phyloP scores from a whole-genome alignment of 2,113 vertebrate genomes.

The Bostrychus sinensis region DNA sequence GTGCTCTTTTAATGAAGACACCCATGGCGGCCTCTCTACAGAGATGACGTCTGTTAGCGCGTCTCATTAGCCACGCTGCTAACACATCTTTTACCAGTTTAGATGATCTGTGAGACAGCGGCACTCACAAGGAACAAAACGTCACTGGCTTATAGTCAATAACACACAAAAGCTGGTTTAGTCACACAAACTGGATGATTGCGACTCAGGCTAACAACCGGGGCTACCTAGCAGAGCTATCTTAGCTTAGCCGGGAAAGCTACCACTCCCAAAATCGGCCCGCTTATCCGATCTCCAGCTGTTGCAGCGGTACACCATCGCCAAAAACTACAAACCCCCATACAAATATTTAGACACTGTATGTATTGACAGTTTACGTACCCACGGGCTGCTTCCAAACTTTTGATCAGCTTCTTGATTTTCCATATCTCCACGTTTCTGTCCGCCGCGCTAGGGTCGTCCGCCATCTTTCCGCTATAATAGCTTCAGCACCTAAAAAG shows the following conservation, averaged over 20 bases:
- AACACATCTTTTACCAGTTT: background rate
- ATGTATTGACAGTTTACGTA: conserved; percentile 64
- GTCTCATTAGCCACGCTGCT: conserved; percentile 33
- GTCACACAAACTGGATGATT: background rate
- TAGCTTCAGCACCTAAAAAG: conserved; percentile 79
- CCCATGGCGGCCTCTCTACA: conserved; percentile 63
- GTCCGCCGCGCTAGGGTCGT: conserved; percentile 96
- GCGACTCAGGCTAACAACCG: conserved; percentile 34
- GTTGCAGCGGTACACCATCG: conserved; percentile 37
- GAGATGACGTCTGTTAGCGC: conserved; percentile 70
- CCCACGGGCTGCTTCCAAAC: conserved; percentile 95
- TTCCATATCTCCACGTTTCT: conserved; percentile 99
- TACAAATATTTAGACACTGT: fast-evolving
- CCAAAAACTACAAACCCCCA: background rate
- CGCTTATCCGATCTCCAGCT: conserved; percentile 60
- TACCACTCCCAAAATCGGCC: conserved; percentile 79
- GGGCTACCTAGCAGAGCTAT: conserved; percentile 35
- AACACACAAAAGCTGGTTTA: background rate
- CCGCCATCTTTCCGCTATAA: conserved; percentile 92
- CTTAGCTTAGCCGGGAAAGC: conserved; percentile 61
- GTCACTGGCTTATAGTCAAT: too few species aligned
- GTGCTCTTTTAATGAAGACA: conserved; percentile 53
- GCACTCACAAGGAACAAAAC: background rate
- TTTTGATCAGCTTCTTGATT: conserved; percentile 99
- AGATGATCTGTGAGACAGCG: background rate